Base-by-base conservation (phyloP, 2,113 vertebrate genomes). In the Tinamus guttatus region DNA sequence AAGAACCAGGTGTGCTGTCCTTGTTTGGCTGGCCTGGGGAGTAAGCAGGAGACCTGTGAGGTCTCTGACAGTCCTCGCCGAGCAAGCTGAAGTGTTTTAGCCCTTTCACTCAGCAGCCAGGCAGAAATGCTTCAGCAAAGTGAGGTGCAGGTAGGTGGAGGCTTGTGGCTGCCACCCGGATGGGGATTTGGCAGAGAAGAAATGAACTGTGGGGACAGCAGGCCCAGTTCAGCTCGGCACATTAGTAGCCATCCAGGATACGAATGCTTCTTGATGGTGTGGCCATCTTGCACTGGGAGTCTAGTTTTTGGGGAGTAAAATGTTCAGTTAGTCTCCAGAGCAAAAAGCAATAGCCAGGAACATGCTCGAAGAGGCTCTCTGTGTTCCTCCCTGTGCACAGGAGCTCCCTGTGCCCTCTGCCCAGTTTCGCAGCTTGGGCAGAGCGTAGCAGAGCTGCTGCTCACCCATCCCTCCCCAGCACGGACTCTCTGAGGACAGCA, bases 61-160 rank as follows among this genome's bases (percentile, higher is more conserved):
- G 34, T 65, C 67, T 78, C 3, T 1, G 41, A 25, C 47, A 79
- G 65, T 54, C 81, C 70, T 89, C 12, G 2, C 70, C 67, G 49
- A 95, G 41, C 3, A 1, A 56, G 28, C 14, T 19, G 59, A 47
- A 81, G 28, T 36, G 30, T 69, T 87, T 90, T 63, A 71, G 43
- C 22, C 34, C 34, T 60, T 28, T 60, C n/a, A 76, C 9, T 43
- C n/a, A 38, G 43, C 22, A 41, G 60, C 15, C 59, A 41, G 62
- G 28, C 22, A 20, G 21, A 83, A 25, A 63, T 0, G 0, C 24
- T 65, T 43, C 73, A 73, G 45, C 25, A 25, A 76, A 90, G 24
- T 12, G 10, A 4, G 0, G 0, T 0, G 4, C 27, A 17, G 43
- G 41, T 67, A 8, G 10, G 8, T 24, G 38, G 32, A 27, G 34